phyloP scores from a whole-genome alignment of 2,797 vertebrate species.

The Kryptolebias ocellatus region DNA sequence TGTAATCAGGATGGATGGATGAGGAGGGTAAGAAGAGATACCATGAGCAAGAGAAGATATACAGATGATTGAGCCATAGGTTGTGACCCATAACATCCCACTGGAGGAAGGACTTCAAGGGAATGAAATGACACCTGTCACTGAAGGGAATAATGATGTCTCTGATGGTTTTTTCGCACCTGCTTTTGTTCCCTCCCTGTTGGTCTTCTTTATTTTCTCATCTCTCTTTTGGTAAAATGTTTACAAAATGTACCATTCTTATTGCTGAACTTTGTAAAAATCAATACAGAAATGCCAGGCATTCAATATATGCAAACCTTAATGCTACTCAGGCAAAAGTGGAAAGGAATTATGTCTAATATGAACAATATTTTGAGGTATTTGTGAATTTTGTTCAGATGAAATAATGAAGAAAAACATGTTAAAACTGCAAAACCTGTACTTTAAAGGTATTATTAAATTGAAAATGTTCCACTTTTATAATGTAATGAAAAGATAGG shows the following conservation, averaged over 20 bases:
- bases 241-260: neutral
- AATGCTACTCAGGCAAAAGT: too few species aligned
- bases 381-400: too few species aligned
- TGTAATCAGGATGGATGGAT: conserved; percentile 77
- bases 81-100: conserved; percentile 57
- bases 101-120: conserved; percentile 21
- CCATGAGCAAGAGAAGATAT: conserved; percentile 51
- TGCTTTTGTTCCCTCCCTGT: neutral
- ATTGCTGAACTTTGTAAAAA: neutral
- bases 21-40: conserved; percentile 44
- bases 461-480: too few species aligned
- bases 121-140: conserved; percentile 60
- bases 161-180: conserved; percentile 9
- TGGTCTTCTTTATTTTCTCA: neutral
- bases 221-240: neutral
- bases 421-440: too few species aligned
- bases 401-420: too few species aligned
- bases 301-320: neutral
- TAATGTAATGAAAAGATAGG: too few species aligned
- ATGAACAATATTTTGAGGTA: too few species aligned
- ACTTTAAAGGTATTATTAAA: too few species aligned
- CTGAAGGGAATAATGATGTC: conserved; percentile 31
- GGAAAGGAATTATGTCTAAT: too few species aligned
- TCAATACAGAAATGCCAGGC: neutral
- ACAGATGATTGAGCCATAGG: conserved; percentile 59